A percentile compares a stretch with the other conserved stretches of the same genome.
Evolutionary conservation across 2,113 vertebrate genomes (phyloP).

Genomic region (Solenodon paradoxus): DNA sequence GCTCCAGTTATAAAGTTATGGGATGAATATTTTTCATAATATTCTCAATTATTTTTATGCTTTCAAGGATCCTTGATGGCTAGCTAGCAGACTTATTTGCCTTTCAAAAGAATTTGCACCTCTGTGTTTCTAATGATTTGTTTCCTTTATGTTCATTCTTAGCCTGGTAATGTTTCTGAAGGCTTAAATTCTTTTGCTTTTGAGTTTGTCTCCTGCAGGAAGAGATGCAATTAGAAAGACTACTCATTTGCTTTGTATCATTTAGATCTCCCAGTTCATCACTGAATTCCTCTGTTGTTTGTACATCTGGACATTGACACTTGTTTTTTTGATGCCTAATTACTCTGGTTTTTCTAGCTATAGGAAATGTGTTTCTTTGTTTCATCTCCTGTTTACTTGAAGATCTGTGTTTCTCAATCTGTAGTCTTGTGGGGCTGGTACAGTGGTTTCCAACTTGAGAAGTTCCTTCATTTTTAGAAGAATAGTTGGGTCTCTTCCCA

Average conservation of each 20-base stretch:
- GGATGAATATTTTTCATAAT: not conserved
- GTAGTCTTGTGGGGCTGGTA: not conserved
- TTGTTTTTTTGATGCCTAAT: not conserved
- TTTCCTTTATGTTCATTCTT: not conserved
- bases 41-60: not conserved
- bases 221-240: not conserved
- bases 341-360: not conserved
- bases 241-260: not conserved
- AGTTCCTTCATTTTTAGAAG: not conserved
- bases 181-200: not conserved
- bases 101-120: not conserved
- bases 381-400: not conserved
- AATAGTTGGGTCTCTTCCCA: not conserved
- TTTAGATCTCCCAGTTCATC: not conserved
- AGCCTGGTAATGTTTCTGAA: not conserved
- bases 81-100: not conserved
- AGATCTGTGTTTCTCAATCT: not conserved
- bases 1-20: conserved; percentile 17
- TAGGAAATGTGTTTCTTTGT: not conserved
- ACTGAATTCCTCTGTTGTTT: not conserved
- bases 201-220: not conserved
- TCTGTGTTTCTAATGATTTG: not conserved
- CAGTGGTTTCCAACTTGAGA: not conserved
- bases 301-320: not conserved
- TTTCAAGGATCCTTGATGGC: not conserved